Evolutionary conservation across 37 sponge, comb jelly and placozoan species (phyloP).

Genomic region (Beroe ovata): DNA sequence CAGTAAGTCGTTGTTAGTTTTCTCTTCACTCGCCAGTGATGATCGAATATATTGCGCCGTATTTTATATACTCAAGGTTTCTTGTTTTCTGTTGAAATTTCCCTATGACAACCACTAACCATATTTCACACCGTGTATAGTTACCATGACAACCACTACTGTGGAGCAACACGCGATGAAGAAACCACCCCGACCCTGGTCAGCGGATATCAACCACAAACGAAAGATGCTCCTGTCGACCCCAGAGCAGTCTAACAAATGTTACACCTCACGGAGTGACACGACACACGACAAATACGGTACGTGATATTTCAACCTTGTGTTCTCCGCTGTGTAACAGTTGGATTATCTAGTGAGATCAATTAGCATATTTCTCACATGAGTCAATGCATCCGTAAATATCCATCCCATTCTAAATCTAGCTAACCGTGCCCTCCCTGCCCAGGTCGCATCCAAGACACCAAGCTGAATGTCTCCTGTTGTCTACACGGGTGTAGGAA

Average conservation of each 20-base stretch:
- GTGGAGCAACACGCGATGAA: not conserved
- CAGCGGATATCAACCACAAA: slow-evolving; percentile 41
- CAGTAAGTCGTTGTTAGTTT: no score
- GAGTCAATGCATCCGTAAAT: no score
- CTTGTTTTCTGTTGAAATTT: no score
- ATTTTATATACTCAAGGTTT: not conserved
- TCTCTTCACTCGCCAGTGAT: no score
- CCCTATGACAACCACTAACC: no score
- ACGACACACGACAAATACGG: slow-evolving; percentile 37
- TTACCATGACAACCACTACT: not conserved
- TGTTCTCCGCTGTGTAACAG: no score
- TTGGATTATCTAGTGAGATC: no score
- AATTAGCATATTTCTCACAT: no score
- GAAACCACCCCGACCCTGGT: slow-evolving; percentile 65
- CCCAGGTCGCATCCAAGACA: not conserved
- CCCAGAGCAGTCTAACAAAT: not conserved
- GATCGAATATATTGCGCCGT: no score
- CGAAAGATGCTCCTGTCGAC: not conserved
- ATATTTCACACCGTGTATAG: no score
- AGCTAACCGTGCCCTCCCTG: not conserved
- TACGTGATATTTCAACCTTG: not conserved
- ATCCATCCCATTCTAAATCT: no score
- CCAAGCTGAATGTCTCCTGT: not conserved
- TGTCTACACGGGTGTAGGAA: not conserved
- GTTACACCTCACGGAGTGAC: slow-evolving; percentile 37